Evolutionary conservation across 2,113 vertebrate genomes (phyloP), one percentile per base, ranked within the genome.

Genomic region (Cololabis saira): DNA sequence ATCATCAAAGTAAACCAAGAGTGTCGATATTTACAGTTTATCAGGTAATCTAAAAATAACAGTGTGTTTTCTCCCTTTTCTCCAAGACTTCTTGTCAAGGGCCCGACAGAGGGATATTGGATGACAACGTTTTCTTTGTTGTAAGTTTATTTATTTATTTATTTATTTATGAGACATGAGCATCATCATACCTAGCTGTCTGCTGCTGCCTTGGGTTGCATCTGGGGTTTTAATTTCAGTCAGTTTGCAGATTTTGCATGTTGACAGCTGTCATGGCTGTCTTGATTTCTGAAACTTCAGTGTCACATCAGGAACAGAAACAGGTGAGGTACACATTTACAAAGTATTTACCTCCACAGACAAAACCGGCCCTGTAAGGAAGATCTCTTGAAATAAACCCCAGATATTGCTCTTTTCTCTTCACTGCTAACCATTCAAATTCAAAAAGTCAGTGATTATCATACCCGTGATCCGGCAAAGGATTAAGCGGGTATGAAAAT

Each of bases 11-110:
- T 67, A 71, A 84, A 69, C 24, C 44, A 21, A 78, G 63, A 42
- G 37, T 60, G 48, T 76, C 12, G 18, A 67, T 77, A 82, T 83
- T 72, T 77, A 87, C 75, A 78, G 58, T 67, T 54, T 48, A 76
- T 78, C 53, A 43, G 62, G 59, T 68, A 58, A 62, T 80, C 53
- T 58, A 83, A 80, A 81, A 84, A 83, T 57, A 77, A 81, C 74
- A 75, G 63, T 37, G 50, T 54, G 3, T 72, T 65, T 63, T 73
- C 61, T 72, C 43, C 55, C 40, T 40, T 69, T 44, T 58, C 21
- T 57, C 63, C 52, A 59, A 73, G 16, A 53, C 53, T 66, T 12
- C 56, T 53, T n/a, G 24, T 68, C 48, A 51, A 42, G 54, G 40
- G 17, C 65, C 19, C 27, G 27, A 52, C 52, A 44, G 30, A 65